These are phyloP conservation scores for Mesoligia furuncula DNA, from an alignment of 2,888 invertebrate species.

Conservation along the genomic window DNA sequence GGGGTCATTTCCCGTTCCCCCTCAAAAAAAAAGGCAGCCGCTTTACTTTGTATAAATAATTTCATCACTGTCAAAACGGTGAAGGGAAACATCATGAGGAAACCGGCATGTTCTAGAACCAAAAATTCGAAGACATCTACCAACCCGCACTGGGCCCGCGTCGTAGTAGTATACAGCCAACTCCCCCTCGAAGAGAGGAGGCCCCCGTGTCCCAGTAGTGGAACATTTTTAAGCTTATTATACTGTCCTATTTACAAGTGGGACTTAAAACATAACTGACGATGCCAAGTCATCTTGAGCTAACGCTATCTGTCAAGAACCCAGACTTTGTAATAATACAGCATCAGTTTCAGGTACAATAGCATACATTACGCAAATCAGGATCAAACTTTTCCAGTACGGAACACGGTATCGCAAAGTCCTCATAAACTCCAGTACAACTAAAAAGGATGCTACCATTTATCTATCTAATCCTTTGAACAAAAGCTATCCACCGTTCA, in stretches of 20 bases:
- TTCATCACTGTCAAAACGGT: no score
- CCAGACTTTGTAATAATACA: neutral
- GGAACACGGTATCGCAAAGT: neutral
- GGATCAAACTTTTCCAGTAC: neutral
- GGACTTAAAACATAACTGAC: neutral
- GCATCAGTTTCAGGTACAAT: neutral
- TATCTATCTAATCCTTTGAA: slow-evolving; percentile 46
- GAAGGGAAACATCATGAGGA: no score
- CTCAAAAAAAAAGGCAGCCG: no score
- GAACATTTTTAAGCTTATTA: no score
- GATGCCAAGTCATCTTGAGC: neutral
- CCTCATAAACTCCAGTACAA: neutral
- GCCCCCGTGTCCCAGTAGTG: no score
- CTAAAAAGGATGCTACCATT: slow-evolving; percentile 22
- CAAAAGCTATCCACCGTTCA: slow-evolving; percentile 29
- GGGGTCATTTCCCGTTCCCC: no score
- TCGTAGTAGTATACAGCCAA: no score
- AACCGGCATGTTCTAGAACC: no score
- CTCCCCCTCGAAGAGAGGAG: no score
- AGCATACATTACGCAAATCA: neutral
- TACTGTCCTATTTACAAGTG: neutral
- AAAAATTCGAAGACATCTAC: no score
- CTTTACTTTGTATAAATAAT: no score
- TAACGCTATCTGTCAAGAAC: neutral
- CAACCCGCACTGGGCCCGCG: no score